Base-by-base conservation (phyloP, 2,888 invertebrate genomes). In the Epinotia nisella region DNA sequence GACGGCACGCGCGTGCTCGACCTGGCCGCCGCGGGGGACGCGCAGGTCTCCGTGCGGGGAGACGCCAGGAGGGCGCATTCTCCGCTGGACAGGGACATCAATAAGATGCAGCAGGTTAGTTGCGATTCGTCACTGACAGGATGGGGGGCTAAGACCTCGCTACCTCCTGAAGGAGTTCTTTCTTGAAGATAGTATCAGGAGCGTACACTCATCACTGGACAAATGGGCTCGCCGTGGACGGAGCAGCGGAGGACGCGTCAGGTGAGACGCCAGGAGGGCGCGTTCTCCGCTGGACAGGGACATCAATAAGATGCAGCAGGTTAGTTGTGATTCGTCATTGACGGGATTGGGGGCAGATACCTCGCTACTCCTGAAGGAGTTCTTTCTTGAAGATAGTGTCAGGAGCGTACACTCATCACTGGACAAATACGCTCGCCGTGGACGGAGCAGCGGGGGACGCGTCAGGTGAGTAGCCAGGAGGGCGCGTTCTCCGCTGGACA, bases 381-480 rank as follows among this genome's bases (percentile, higher is more conserved):
- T 24, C 0, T 24, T 24, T 24, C 24, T 24, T 24, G 24, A 3
- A 4, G 2, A 29, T 0, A 29, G 29, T 29, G 29, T 29, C 29
- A 3, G 5, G 29, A 29, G 29, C 29, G 29, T 29, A 29, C 29
- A 29, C 29, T 29, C 29, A 5, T 5, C 29, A 29, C 29, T 29
- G 5, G 24, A 24, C 24, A 3, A 24, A 24, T 24, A 99, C 99
- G 0, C 93, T 98, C 11, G 98, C 98, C 15, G 96, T 98, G 70
- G 98, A 98, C 85, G 97, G 98, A 5, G 97, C 97, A 0, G 96
- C 97, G 64, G 96, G 96, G 53, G 98, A 98, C 86, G 94, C 96
- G 0, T 96, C 19, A 94, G 97, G 74, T 98, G 98, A 17, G 98
- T 98, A 87, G 98, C 98, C 17, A 95, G 97, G 82, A 90, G 96